Evolutionary conservation across 2,797 vertebrate species (phyloP).

Genomic region (Typhlichthys eigenmanni): DNA sequence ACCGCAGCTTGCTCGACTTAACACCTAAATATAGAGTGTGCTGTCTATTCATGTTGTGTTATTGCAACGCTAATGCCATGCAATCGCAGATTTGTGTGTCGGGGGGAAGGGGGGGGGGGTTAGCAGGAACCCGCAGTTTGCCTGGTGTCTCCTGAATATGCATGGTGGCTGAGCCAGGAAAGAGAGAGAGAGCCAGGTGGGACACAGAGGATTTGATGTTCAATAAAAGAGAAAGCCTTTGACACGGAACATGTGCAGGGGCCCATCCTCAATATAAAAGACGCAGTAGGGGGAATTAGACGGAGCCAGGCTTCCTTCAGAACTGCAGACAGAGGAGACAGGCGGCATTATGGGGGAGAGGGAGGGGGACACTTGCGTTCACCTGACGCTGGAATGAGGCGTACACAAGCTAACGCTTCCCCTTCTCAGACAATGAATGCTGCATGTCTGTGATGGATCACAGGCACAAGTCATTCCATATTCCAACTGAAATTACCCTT

Average conservation of each 20-base stretch:
- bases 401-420: no score
- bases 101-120: constrained; percentile 28
- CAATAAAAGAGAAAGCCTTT: constrained; percentile 83
- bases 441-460: no score
- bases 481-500: no score
- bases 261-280: constrained; percentile 81
- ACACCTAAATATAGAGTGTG: constrained; percentile 73
- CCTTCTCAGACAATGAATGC: no score
- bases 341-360: constrained; percentile 64
- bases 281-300: constrained; percentile 80
- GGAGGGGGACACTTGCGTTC: constrained; percentile 40
- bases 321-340: constrained; percentile 71
- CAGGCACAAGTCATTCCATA: no score
- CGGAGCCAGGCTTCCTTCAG: constrained; percentile 79
- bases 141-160: constrained; percentile 75
- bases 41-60: constrained; percentile 71
- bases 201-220: constrained; percentile 82
- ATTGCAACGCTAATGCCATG: constrained; percentile 73
- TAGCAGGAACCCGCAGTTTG: constrained; percentile 56
- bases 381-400: no score
- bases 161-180: constrained; percentile 55
- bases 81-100: constrained; percentile 66
- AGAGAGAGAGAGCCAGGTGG: constrained; percentile 61
- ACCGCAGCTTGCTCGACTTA: constrained; percentile 61
- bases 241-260: constrained; percentile 78